A percentile compares a stretch with the other conserved stretches of the same genome.
Evolutionary conservation across 2,888 invertebrate genomes (phyloP).

Genomic region (Acheta domesticus): DNA sequence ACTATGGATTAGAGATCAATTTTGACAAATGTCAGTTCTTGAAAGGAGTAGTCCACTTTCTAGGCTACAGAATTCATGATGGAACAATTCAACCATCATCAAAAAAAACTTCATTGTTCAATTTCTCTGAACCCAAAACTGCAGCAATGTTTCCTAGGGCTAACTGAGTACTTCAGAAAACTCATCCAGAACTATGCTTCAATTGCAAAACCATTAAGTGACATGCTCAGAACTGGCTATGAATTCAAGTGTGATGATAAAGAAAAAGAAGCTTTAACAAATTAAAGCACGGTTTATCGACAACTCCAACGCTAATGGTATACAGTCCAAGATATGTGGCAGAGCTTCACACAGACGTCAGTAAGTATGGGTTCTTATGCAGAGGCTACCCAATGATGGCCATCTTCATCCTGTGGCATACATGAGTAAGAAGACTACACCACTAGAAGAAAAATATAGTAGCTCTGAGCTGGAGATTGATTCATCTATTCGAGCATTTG

Average conservation of each 20-base stretch:
- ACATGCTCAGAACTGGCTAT: neutral
- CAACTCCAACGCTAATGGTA: too few relatives aligned
- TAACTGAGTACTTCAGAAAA: neutral
- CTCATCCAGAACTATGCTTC: neutral
- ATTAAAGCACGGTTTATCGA: neutral
- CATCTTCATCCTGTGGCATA: too few relatives aligned
- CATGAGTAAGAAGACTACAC: too few relatives aligned
- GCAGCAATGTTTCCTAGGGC: neutral
- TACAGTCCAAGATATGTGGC: neutral
- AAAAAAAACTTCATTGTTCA: neutral
- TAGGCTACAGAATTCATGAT: too few relatives aligned
- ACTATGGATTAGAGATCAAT: neutral
- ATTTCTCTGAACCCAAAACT: neutral
- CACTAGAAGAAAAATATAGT: too few relatives aligned
- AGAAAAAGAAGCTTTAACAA: neutral
- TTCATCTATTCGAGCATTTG: too few relatives aligned
- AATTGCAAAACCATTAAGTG: neutral
- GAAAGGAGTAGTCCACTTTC: neutral
- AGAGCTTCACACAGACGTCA: too few relatives aligned
- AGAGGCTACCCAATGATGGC: too few relatives aligned
- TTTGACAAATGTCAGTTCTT: neutral
- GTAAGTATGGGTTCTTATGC: too few relatives aligned
- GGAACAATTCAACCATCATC: neutral
- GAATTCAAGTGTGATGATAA: neutral
- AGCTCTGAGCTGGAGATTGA: too few relatives aligned